These are phyloP conservation scores for Slavum lentiscoides DNA, from an alignment of 2,888 invertebrate species.

Conservation along the genomic window DNA sequence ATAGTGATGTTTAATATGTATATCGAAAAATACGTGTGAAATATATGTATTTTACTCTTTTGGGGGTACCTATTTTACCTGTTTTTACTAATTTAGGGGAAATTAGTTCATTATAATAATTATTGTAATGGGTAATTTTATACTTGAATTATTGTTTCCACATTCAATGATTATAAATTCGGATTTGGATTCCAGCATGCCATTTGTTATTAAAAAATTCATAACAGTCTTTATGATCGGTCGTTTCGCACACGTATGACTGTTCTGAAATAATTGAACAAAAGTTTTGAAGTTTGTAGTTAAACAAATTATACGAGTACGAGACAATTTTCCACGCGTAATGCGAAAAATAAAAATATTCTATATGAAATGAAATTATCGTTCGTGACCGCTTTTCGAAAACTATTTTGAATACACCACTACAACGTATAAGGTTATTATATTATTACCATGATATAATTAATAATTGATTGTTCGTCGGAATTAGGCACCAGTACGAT, in stretches of 20 bases:
- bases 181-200: constrained; percentile 8
- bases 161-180: background rate
- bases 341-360: too few species aligned
- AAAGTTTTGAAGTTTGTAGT: background rate
- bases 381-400: background rate
- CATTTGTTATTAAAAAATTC: background rate
- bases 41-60: too few species aligned
- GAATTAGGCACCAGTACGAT: background rate
- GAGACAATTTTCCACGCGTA: background rate
- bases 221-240: constrained; percentile 7
- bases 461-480: constrained; percentile 15
- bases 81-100: too few species aligned
- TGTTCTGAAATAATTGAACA: constrained; percentile 6
- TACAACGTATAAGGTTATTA: background rate
- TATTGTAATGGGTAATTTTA: background rate
- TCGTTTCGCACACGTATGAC: background rate
- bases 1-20: too few species aligned
- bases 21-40: too few species aligned
- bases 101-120: too few species aligned
- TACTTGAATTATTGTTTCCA: constrained; percentile 6
- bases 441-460: constrained; percentile 24
- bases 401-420: background rate
- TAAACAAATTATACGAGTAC: background rate
- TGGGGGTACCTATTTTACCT: too few species aligned
- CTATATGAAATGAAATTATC: background rate